Conservation (phyloP, 2,888 invertebrate species). For the Dryomyza anilis region DNA sequence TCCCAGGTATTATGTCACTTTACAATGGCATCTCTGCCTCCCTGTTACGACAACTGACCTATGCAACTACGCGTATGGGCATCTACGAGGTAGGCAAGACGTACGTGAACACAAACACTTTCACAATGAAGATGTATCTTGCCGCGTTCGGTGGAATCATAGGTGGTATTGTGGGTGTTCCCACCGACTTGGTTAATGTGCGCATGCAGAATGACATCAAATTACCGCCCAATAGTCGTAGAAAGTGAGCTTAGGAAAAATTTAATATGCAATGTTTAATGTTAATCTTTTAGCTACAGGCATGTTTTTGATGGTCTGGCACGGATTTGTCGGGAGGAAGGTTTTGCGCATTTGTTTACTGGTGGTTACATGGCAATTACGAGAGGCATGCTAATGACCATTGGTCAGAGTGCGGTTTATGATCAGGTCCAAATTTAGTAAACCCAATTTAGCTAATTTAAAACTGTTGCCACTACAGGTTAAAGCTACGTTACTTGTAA, state of each 20-base stretch:
- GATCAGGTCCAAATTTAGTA: slow-evolving; percentile 72
- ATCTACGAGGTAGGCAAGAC: slow-evolving; percentile 75
- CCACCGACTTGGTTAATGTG: slow-evolving; percentile 96
- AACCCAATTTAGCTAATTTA: not conserved
- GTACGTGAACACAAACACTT: slow-evolving; percentile 49
- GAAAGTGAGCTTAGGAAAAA: slow-evolving; percentile 74
- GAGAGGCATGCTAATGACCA: slow-evolving; percentile 91
- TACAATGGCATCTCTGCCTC: slow-evolving; percentile 97
- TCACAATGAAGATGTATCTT: slow-evolving; percentile 67
- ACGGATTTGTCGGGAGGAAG: slow-evolving; percentile 80
- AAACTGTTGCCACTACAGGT: not conserved
- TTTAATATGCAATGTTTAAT: not conserved
- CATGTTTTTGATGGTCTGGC: slow-evolving; percentile 90
- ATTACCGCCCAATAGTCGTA: slow-evolving; percentile 76
- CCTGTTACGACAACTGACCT: slow-evolving; percentile 87
- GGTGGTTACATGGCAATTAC: slow-evolving; percentile 87
- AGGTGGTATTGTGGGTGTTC: slow-evolving; percentile 92
- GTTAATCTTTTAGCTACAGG: slow-evolving; percentile 75
- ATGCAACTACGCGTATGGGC: slow-evolving; percentile 85
- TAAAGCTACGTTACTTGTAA: no score
- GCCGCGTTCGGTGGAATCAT: slow-evolving; percentile 85
- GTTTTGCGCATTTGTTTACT: slow-evolving; percentile 77
- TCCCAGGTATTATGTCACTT: not conserved
- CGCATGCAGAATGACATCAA: slow-evolving; percentile 99
- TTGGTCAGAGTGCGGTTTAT: slow-evolving; percentile 96